Conservation (phyloP, 1,140 invertebrate genomes). For the Hypsibius dujardini region DNA sequence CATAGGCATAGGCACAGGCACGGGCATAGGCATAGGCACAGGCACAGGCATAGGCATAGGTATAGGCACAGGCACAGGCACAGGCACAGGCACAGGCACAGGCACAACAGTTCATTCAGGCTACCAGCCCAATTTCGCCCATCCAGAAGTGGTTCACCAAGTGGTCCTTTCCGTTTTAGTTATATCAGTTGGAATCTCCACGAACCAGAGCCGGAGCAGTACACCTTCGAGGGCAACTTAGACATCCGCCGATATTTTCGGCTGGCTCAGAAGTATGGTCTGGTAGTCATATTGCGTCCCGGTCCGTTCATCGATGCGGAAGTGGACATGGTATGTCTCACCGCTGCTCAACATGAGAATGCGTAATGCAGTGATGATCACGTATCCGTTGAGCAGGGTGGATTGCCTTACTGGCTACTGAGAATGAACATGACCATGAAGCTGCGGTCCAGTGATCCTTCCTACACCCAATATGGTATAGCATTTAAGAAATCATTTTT, state of each 20-base stretch:
- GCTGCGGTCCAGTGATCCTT: conserved; percentile 7
- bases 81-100: no score
- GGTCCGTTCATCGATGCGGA: conserved; percentile 16
- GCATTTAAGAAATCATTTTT: no score
- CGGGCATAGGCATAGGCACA: no score
- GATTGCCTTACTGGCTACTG: conserved; percentile 2
- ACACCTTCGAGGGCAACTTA: conserved; percentile 1
- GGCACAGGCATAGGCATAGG: no score
- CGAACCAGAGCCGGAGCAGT: conserved; percentile 4
- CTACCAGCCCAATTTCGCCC: no score
- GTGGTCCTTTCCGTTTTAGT: background rate
- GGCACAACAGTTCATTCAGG: no score
- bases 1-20: no score
- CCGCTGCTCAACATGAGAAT: no score
- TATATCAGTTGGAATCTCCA: background rate
- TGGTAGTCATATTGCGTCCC: background rate
- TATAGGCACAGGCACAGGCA: no score
- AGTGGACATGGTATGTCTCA: background rate
- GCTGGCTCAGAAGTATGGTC: conserved; percentile 1
- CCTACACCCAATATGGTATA: conserved; percentile 42
- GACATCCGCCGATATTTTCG: background rate
- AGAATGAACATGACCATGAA: background rate
- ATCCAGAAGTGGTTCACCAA: no score
- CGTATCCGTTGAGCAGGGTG: background rate
- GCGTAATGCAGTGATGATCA: no score